Evolutionary conservation across 1,140 invertebrate species (phyloP).

Genomic region (Vanessa atalanta): DNA sequence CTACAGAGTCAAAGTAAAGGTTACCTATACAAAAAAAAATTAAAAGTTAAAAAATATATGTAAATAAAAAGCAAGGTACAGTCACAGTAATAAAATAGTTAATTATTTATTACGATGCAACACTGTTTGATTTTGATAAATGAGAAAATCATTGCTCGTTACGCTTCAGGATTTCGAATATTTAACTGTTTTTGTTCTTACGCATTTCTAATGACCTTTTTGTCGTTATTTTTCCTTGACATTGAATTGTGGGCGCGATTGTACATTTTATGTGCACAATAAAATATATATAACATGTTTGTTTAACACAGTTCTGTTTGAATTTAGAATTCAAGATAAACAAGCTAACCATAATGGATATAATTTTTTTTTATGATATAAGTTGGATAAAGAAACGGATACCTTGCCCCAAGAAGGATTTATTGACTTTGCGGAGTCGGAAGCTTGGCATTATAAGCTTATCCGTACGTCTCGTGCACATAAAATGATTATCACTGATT

Average conservation of each 20-base stretch:
- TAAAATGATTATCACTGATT: too few species aligned
- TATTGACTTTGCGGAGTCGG: too few species aligned
- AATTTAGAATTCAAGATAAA: too few species aligned
- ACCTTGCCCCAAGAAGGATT: too few species aligned
- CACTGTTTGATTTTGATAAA: slow-evolving; percentile 48
- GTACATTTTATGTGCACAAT: neutral
- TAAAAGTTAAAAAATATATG: too few species aligned
- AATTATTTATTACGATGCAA: neutral
- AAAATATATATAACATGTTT: neutral
- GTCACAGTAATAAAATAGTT: neutral
- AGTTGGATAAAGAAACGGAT: too few species aligned
- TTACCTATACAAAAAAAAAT: slow-evolving; percentile 13
- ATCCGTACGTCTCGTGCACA: too few species aligned
- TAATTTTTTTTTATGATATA: too few species aligned
- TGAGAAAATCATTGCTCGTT: slow-evolving; percentile 31
- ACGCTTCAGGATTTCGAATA: slow-evolving; percentile 1
- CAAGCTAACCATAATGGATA: too few species aligned
- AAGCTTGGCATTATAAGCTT: too few species aligned
- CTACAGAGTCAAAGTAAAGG: too few species aligned
- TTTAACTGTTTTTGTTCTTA: slow-evolving; percentile 11
- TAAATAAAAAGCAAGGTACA: neutral
- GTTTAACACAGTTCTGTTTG: too few species aligned
- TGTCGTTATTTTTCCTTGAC: neutral
- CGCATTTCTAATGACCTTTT: neutral
- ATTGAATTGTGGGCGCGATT: neutral